A percentile compares a stretch with the other conserved stretches of the same genome.
Evolutionary conservation across 2,113 vertebrate genomes (phyloP).

Genomic region (Pituophis catenifer): DNA sequence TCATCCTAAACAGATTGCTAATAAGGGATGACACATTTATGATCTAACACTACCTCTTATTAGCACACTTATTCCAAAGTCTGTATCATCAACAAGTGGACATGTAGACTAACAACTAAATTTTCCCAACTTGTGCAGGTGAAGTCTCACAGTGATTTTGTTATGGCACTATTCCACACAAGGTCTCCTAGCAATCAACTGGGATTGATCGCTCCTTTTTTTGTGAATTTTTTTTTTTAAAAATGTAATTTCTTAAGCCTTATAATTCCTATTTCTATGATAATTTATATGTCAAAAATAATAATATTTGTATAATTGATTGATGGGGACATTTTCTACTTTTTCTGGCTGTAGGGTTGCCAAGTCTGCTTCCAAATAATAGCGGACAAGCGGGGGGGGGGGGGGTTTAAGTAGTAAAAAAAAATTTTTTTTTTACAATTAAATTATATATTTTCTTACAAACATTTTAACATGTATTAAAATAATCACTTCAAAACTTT

Average conservation of each 20-base stretch:
- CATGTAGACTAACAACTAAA: not conserved
- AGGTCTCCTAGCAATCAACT: not conserved
- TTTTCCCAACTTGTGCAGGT: not conserved
- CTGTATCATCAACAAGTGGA: not conserved
- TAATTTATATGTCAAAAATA: not conserved
- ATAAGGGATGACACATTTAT: not conserved
- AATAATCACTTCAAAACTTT: too few species aligned
- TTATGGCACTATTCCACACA: not conserved
- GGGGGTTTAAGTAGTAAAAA: too few species aligned
- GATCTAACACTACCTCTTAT: not conserved
- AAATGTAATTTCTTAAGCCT: not conserved
- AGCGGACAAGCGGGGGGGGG: too few species aligned
- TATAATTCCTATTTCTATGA: not conserved
- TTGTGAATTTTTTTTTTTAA: not conserved
- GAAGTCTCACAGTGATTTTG: not conserved
- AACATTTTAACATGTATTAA: too few species aligned
- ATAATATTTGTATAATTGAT: not conserved
- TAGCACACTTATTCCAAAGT: not conserved
- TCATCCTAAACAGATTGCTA: not conserved
- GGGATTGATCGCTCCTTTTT: not conserved
- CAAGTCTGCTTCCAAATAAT: too few species aligned
- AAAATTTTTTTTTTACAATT: too few species aligned
- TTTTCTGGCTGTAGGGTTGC: not conserved
- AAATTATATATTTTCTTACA: too few species aligned
- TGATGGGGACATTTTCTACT: not conserved